A percentile compares a stretch with the other conserved stretches of the same genome.
Conservation (phyloP, 1,140 invertebrate species). For the Achatina immaculata region DNA sequence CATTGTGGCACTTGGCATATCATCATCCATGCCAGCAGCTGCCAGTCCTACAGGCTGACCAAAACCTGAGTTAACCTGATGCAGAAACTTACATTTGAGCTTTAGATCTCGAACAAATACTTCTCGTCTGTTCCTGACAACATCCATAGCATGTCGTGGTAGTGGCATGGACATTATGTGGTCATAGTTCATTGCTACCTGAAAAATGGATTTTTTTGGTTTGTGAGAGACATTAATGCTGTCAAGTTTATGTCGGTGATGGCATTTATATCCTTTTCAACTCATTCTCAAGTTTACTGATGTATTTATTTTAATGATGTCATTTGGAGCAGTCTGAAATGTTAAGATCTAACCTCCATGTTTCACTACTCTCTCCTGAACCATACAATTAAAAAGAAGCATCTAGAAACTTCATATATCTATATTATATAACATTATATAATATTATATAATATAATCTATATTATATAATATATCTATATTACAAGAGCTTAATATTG, state of each 20-base stretch:
- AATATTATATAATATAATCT: too few relatives aligned
- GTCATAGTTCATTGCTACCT: slow-evolving; percentile 32
- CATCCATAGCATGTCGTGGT: slow-evolving; percentile 21
- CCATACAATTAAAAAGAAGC: too few relatives aligned
- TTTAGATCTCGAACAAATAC: slow-evolving; percentile 27
- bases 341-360: too few relatives aligned
- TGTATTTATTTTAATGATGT: neutral
- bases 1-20: slow-evolving; percentile 30
- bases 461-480: too few relatives aligned
- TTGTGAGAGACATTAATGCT: neutral
- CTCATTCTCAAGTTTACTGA: neutral
- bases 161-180: slow-evolving; percentile 1
- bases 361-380: too few relatives aligned
- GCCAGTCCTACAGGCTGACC: neutral
- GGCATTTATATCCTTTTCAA: neutral
- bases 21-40: neutral
- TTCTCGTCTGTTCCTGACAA: slow-evolving; percentile 7
- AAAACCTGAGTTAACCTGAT: slow-evolving; percentile 17
- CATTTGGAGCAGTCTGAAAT: too few relatives aligned
- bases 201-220: neutral
- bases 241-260: neutral
- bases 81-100: slow-evolving; percentile 37
- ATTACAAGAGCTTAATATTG: too few relatives aligned
- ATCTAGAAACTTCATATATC: too few relatives aligned
- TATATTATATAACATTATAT: too few relatives aligned